These are phyloP conservation scores for Alethe diademata DNA, from an alignment of 2,113 vertebrate genomes.

Conservation along the genomic window DNA sequence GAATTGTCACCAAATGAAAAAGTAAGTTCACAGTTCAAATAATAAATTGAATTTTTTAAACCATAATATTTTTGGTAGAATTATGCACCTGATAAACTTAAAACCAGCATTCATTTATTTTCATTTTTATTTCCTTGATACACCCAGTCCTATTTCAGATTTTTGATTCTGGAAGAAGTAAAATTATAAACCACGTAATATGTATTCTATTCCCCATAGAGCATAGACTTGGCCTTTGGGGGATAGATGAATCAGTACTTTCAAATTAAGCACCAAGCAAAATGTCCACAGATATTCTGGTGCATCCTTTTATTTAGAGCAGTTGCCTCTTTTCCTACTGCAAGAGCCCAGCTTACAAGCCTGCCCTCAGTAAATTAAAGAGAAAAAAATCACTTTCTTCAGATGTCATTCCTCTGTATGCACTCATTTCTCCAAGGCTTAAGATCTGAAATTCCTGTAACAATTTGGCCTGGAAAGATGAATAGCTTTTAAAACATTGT, in stretches of 20 bases:
- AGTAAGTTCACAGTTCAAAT: background rate
- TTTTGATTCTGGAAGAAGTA: background rate
- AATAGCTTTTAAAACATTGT: conserved; percentile 72
- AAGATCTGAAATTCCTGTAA: conserved; percentile 70
- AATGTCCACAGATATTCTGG: background rate
- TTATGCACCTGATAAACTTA: background rate
- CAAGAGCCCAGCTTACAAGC: background rate
- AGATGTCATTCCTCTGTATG: conserved; percentile 64
- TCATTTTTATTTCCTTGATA: background rate
- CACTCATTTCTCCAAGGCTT: conserved; percentile 70
- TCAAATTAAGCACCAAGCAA: background rate
- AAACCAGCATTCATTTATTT: background rate
- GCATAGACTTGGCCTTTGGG: background rate
- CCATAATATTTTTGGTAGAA: background rate
- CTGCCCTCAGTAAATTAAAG: conserved; percentile 57
- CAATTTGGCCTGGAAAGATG: conserved; percentile 73
- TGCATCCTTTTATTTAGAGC: background rate
- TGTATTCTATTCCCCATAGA: background rate
- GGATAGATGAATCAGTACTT: background rate
- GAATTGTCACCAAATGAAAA: background rate
- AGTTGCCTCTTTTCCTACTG: background rate
- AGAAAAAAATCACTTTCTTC: conserved; percentile 52
- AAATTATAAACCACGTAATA: background rate
- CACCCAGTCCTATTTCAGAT: background rate
- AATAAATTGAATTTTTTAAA: background rate